Base-by-base conservation (phyloP, 1,140 invertebrate species). In the Venustaconcha ellipsiformis region DNA sequence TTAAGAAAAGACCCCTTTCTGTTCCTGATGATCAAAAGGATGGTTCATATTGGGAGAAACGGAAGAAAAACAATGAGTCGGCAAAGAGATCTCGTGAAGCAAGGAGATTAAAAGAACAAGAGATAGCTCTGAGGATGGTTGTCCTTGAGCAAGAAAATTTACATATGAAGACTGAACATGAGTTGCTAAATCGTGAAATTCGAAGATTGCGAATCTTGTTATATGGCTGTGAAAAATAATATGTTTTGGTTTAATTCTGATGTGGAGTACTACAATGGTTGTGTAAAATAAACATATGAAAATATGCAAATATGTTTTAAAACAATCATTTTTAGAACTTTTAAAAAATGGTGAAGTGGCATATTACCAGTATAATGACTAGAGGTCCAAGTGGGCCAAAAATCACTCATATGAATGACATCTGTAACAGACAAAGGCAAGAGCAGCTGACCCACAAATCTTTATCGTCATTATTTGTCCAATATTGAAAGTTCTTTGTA, bases 41-140 rank as follows among this genome's bases (percentile, higher is more conserved):
- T 74, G 81, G 81, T 18, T n/a, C 68, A 15, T 91, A 91, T 70
- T 89, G 88, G 89, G 89, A 90, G 68, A 88, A 89, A 66, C 78
- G 90, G n/a, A 84, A 86, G 73, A 89, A 90, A 71, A 91, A 91
- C 77, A 91, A 91, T 68, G 89, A 90, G 70, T 90, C 89, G 15
- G 90, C 90, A 17, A 90, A 90, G 77, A 78, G 88, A 62, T 91
- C 90, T 14, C 82, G 90, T 23, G 89, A 90, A 67, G 79, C 86
- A 14, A 74, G 90, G 23, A 79, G 89, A 64, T 81, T 85, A 74
- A 90, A 89, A 74, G 90, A 90, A 70, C 84, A 87, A 70, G 96
- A 98, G 91, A 98, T 98, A 86, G 96, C 96, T 65, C 78, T 87
- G 14, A 77, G 88, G 48, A 85, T 89, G 23, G 79, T 89, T 17